Evolutionary conservation across 2,888 invertebrate species (phyloP).

Genomic region (Pristionchus fissidentatus): DNA sequence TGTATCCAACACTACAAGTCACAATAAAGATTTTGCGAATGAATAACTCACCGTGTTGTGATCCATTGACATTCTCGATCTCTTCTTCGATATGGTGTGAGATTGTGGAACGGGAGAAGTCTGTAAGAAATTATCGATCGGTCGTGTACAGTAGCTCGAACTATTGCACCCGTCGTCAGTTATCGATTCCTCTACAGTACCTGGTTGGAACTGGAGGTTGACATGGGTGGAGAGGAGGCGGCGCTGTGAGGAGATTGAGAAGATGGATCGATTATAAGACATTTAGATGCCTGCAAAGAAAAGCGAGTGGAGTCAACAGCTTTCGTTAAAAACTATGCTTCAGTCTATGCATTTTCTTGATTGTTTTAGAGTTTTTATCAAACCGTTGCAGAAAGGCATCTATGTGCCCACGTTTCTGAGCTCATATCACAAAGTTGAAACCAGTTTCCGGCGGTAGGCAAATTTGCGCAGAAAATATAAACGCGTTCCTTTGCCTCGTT

Average conservation of each 20-base stretch:
- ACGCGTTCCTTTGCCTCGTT: no score
- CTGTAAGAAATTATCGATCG: background rate
- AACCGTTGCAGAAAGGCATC: no score
- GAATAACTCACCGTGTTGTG: constrained; percentile 21
- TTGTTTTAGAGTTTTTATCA: background rate
- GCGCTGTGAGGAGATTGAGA: background rate
- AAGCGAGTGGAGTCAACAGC: no score
- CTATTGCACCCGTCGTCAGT: background rate
- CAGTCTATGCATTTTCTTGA: no score
- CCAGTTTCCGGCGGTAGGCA: no score
- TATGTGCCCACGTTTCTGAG: no score
- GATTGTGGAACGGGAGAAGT: constrained; percentile 10
- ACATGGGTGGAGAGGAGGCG: constrained; percentile 4
- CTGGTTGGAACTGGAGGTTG: constrained; percentile 16
- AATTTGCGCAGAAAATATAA: no score
- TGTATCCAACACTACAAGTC: no score
- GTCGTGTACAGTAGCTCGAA: background rate
- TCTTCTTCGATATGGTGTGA: constrained; percentile 6
- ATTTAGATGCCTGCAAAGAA: constrained; percentile 2
- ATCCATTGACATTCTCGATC: constrained; percentile 40
- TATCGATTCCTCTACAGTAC: background rate
- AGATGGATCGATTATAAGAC: background rate
- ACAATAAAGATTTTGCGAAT: no score
- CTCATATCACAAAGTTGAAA: no score
- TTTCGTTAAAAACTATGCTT: no score